phyloP scores from a whole-genome alignment of 92 coral and sea anemone species.

The Desmophyllum pertusum region DNA sequence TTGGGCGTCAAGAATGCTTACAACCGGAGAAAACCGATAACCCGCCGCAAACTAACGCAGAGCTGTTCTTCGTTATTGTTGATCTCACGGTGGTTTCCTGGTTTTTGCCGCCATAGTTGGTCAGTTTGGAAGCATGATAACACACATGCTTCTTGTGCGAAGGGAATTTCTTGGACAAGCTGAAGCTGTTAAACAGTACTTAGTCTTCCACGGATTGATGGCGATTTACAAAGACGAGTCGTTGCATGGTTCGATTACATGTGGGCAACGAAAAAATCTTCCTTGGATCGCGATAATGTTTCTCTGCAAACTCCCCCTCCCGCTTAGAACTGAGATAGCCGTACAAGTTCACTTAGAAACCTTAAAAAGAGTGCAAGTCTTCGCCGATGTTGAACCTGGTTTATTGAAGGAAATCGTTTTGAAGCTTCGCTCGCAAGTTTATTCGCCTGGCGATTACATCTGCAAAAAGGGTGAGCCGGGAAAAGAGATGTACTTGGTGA shows the following conservation, averaged over 20 bases:
- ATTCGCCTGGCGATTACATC: conserved; percentile 88
- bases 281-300: conserved; percentile 71
- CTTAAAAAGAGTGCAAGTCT: conserved; percentile 74
- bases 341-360: conserved; percentile 80
- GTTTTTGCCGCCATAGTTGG: conserved; percentile 88
- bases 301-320: conserved; percentile 67
- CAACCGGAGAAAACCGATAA: conserved; percentile 83
- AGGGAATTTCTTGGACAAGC: conserved; percentile 75
- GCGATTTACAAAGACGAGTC: conserved; percentile 76
- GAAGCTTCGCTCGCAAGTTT: conserved; percentile 74
- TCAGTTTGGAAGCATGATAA: conserved; percentile 85
- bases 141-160: conserved; percentile 70
- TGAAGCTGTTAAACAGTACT: conserved; percentile 73
- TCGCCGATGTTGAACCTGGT: conserved; percentile 91
- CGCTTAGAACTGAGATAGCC: conserved; percentile 78
- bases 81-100: conserved; percentile 76
- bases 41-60: conserved; percentile 80
- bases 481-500: conserved; percentile 85
- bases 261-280: conserved; percentile 76
- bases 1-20: conserved; percentile 83
- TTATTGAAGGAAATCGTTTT: conserved; percentile 78
- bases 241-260: conserved; percentile 87
- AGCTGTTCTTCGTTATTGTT: conserved; percentile 74
- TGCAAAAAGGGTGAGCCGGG: conserved; percentile 91
- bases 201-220: conserved; percentile 67